These are phyloP conservation scores for Heteromormyrus szaboi DNA, from an alignment of 2,797 vertebrate species.

Conservation along the genomic window DNA sequence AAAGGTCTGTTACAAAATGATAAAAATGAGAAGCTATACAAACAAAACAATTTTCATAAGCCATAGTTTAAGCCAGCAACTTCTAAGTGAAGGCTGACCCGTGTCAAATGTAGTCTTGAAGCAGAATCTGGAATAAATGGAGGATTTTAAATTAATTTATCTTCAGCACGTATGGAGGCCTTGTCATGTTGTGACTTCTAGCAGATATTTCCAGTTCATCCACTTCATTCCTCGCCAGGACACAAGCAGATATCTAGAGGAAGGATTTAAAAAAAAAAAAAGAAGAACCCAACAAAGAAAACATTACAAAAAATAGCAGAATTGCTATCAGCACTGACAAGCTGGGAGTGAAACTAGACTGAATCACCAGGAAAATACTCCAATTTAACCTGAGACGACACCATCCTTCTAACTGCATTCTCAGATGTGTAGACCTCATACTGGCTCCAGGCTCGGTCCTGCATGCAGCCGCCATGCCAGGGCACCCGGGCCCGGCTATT, in stretches of 20 bases:
- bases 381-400: slow-evolving; percentile 57
- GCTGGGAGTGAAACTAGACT: not conserved
- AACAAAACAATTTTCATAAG: slow-evolving; percentile 40
- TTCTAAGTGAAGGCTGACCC: slow-evolving; percentile 59
- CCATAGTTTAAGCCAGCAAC: slow-evolving; percentile 46
- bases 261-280: slow-evolving; percentile 21
- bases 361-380: slow-evolving; percentile 40
- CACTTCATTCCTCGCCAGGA: not conserved
- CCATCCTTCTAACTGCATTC: slow-evolving; percentile 49
- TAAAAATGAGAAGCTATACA: slow-evolving; percentile 30
- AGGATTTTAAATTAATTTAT: slow-evolving; percentile 67
- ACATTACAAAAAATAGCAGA: slow-evolving; percentile 27
- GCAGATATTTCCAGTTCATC: slow-evolving; percentile 29
- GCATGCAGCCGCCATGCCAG: not conserved
- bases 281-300: slow-evolving; percentile 17
- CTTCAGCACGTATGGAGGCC: slow-evolving; percentile 62
- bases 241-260: slow-evolving; percentile 1
- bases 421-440: slow-evolving; percentile 57
- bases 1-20: slow-evolving; percentile 20
- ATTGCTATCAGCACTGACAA: not conserved
- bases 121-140: slow-evolving; percentile 56
- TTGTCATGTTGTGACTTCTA: slow-evolving; percentile 59
- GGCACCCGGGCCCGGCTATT: not conserved
- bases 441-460: slow-evolving; percentile 35
- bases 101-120: slow-evolving; percentile 74